phyloP scores from a whole-genome alignment of 2,888 invertebrate genomes.

The Himalopsyche kuldschensis region DNA sequence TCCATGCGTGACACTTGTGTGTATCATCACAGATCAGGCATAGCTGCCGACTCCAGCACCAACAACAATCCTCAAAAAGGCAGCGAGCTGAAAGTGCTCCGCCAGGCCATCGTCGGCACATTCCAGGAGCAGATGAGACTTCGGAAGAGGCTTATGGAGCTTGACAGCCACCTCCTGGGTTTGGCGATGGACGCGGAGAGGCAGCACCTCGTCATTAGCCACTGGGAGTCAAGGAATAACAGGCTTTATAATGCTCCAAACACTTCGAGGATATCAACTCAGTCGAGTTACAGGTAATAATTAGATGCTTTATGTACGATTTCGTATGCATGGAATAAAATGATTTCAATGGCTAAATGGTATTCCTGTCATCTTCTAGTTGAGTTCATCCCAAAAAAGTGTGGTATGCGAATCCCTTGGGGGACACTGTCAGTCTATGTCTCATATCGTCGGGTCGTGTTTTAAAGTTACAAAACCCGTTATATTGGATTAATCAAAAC shows the following conservation, averaged over 20 bases:
- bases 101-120: slow-evolving; percentile 84
- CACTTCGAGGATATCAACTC: slow-evolving; percentile 62
- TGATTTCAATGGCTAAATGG: no score
- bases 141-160: slow-evolving; percentile 82
- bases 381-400: no score
- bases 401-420: no score
- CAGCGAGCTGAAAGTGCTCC: slow-evolving; percentile 65
- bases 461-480: no score
- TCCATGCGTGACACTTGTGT: no score
- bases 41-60: slow-evolving; percentile 27
- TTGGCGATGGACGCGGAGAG: slow-evolving; percentile 86
- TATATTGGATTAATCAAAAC: no score
- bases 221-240: slow-evolving; percentile 85
- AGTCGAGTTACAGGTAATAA: slow-evolving; percentile 61
- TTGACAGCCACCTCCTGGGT: slow-evolving; percentile 80
- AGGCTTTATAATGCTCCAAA: slow-evolving; percentile 68
- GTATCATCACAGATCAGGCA: slow-evolving; percentile 27
- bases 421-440: no score
- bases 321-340: no score
- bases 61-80: slow-evolving; percentile 43
- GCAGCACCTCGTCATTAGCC: slow-evolving; percentile 84
- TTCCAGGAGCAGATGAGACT: slow-evolving; percentile 94
- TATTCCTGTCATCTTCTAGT: no score
- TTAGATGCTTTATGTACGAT: neutral
- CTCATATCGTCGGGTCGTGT: no score